Conservation (phyloP, 1,140 invertebrate genomes). For the Ostrea denselamellosa region DNA sequence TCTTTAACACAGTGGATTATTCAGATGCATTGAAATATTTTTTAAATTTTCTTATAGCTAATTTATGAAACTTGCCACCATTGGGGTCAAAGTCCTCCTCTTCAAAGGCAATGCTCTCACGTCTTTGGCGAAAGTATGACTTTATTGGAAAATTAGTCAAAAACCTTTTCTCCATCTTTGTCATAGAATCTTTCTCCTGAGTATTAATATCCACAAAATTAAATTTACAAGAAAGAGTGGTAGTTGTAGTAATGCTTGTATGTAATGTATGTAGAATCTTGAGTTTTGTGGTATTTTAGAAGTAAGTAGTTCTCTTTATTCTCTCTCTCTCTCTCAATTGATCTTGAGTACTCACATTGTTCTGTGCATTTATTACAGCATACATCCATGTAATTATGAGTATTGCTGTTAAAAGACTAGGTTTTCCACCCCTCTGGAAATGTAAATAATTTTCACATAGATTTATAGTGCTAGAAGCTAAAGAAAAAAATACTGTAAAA, state of each 20-base stretch:
- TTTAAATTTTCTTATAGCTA: neutral
- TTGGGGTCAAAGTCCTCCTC: slow-evolving; percentile 7
- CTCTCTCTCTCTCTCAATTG: neutral
- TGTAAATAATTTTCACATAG: too few species aligned
- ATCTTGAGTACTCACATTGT: neutral
- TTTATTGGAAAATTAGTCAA: neutral
- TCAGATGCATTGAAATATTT: neutral
- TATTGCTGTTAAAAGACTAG: neutral
- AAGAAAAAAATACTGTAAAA: too few species aligned
- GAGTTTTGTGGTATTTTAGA: too few species aligned
- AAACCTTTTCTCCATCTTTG: neutral
- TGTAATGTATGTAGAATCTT: too few species aligned
- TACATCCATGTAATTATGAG: neutral
- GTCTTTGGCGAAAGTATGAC: neutral
- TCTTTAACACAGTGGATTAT: neutral
- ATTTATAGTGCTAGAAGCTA: too few species aligned
- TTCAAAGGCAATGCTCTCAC: neutral
- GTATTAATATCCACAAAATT: neutral
- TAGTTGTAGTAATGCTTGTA: too few species aligned
- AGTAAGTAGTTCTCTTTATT: too few species aligned
- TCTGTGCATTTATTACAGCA: neutral
- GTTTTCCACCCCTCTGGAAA: neutral
- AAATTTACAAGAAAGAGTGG: too few species aligned
- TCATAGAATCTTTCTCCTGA: neutral
- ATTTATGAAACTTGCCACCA: neutral